phyloP scores from a whole-genome alignment of 2,888 invertebrate species.

The Napeogenes sylphis region DNA sequence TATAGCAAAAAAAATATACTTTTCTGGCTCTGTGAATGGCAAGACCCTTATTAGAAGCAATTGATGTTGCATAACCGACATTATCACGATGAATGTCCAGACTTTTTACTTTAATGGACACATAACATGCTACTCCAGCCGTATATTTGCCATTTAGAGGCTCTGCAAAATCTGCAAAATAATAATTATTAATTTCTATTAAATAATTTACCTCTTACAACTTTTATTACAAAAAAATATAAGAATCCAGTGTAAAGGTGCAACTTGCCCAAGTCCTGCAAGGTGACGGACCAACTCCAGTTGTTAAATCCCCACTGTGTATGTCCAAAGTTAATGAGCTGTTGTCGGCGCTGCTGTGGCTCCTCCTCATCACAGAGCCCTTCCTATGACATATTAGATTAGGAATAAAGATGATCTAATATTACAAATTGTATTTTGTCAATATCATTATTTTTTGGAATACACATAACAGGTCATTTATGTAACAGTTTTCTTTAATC shows the following conservation, averaged over 20 bases:
- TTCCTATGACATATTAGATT: constrained; percentile 29
- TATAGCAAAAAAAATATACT: constrained; percentile 39
- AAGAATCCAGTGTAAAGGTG: no score
- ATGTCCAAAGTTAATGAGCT: constrained; percentile 72
- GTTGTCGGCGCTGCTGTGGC: constrained; percentile 55
- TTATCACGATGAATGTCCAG: constrained; percentile 70
- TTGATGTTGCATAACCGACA: constrained; percentile 66
- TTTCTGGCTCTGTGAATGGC: constrained; percentile 70
- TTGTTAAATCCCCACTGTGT: constrained; percentile 73
- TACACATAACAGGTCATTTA: no score
- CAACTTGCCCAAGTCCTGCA: constrained; percentile 64
- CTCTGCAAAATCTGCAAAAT: constrained; percentile 65
- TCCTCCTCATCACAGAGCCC: constrained; percentile 53
- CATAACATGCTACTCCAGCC: constrained; percentile 67
- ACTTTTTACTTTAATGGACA: constrained; percentile 61
- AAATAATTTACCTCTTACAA: no score
- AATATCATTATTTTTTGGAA: no score
- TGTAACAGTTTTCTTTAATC: no score
- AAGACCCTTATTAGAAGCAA: constrained; percentile 57
- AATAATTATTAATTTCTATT: not conserved
- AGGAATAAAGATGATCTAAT: constrained; percentile 5
- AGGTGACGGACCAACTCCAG: constrained; percentile 72
- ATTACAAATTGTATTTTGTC: not conserved
- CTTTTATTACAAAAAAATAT: no score
- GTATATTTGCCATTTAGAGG: constrained; percentile 60